Conservation (phyloP, 1,140 invertebrate species). For the Aphidius ervi region DNA sequence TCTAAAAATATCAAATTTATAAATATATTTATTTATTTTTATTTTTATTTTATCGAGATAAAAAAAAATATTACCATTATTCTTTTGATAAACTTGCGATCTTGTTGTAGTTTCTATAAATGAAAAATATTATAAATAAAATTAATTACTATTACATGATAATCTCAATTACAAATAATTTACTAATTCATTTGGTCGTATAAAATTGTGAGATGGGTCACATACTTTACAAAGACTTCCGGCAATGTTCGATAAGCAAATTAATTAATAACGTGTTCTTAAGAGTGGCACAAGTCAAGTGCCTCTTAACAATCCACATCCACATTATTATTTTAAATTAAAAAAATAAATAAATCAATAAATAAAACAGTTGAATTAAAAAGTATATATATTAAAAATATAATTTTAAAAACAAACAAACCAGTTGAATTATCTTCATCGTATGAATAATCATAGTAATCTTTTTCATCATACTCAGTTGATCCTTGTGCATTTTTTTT, state of each 20-base stretch:
- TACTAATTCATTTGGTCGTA: slow-evolving; percentile 8
- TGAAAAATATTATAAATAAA: background rate
- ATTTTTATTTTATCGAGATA: too few species aligned
- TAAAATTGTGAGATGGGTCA: background rate
- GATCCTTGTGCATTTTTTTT: slow-evolving; percentile 27
- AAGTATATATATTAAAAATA: too few species aligned
- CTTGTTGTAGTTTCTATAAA: background rate
- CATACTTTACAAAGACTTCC: slow-evolving; percentile 13
- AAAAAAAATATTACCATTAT: slow-evolving; percentile 8
- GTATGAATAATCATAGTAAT: slow-evolving; percentile 41
- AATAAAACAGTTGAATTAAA: background rate
- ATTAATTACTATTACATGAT: too few species aligned
- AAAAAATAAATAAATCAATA: too few species aligned
- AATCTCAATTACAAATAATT: slow-evolving; percentile 7
- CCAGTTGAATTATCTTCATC: slow-evolving; percentile 38
- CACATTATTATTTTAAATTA: too few species aligned
- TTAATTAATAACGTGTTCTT: slow-evolving; percentile 18
- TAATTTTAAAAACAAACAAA: slow-evolving; percentile 21
- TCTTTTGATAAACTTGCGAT: background rate
- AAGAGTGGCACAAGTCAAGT: background rate
- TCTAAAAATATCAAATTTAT: background rate
- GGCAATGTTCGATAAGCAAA: slow-evolving; percentile 8
- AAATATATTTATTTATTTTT: background rate
- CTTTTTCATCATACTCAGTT: slow-evolving; percentile 29
- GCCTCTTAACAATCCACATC: too few species aligned